These are phyloP conservation scores for Bembecia ichneumoniformis DNA, from an alignment of 2,888 invertebrate genomes.

Conservation along the genomic window DNA sequence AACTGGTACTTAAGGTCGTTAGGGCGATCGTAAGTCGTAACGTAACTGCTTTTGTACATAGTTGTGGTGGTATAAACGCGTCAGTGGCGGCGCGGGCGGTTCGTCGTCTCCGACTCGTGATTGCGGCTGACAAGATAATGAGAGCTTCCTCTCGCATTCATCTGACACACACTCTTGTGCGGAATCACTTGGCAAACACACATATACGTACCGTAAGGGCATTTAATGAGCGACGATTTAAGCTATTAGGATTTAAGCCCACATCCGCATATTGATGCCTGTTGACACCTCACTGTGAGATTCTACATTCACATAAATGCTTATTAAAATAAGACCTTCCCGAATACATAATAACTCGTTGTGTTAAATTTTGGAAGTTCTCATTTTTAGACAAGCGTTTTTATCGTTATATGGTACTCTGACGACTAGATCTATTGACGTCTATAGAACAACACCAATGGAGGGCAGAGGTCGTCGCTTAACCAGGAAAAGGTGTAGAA, in stretches of 20 bases:
- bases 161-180: slow-evolving; percentile 42
- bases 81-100: slow-evolving; percentile 12
- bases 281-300: neutral
- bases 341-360: no score
- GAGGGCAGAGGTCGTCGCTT: no score
- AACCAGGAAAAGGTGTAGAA: no score
- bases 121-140: slow-evolving; percentile 69
- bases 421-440: no score
- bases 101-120: slow-evolving; percentile 38
- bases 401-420: no score
- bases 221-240: slow-evolving; percentile 23
- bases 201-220: slow-evolving; percentile 34
- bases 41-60: slow-evolving; percentile 24
- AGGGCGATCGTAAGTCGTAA: slow-evolving; percentile 22
- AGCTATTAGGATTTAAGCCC: neutral
- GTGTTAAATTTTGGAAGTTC: no score
- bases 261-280: neutral
- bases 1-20: slow-evolving; percentile 15
- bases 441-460: no score
- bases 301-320: no score
- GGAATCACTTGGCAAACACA: slow-evolving; percentile 40
- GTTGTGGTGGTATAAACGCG: slow-evolving; percentile 10
- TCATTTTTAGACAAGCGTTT: no score
- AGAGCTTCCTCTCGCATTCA: slow-evolving; percentile 65
- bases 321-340: no score